These are phyloP conservation scores for Mixornis gularis DNA, from an alignment of 2,113 vertebrate genomes.

Conservation along the genomic window DNA sequence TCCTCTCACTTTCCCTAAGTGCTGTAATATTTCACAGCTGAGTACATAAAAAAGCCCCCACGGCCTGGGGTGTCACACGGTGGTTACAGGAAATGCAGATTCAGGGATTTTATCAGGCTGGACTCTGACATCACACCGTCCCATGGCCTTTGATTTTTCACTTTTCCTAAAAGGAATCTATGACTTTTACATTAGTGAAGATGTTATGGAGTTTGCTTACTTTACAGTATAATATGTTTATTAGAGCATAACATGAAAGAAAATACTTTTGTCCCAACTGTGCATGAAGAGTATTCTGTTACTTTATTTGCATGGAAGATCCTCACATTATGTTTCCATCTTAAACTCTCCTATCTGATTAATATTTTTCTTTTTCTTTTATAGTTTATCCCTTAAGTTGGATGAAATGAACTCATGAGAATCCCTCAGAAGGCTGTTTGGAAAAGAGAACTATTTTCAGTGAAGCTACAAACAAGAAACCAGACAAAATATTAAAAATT, in stretches of 20 bases:
- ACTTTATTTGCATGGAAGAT: not conserved
- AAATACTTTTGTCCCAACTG: not conserved
- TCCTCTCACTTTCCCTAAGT: not conserved
- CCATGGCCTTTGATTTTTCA: not conserved
- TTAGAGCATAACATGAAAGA: not conserved
- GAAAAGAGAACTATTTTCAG: not conserved
- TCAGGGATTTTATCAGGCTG: not conserved
- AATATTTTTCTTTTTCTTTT: not conserved
- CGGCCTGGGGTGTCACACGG: not conserved
- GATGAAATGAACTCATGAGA: not conserved
- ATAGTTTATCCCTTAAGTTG: not conserved
- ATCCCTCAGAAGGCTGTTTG: not conserved
- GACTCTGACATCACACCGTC: not conserved
- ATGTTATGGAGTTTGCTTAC: not conserved
- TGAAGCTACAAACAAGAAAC: not conserved
- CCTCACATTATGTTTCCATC: not conserved
- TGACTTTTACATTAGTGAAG: not conserved
- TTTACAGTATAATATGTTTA: not conserved
- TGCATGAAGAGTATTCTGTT: not conserved
- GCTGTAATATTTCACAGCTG: not conserved
- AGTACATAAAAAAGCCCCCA: not conserved
- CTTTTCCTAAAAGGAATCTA: not conserved
- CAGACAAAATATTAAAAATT: not conserved
- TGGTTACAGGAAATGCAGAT: not conserved
- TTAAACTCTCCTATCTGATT: not conserved